Percentiles rank a stretch among this genome's conserved stretches.
Conservation (phyloP, 92 coral and sea anemone species). For the Epizoanthus stellaris region DNA sequence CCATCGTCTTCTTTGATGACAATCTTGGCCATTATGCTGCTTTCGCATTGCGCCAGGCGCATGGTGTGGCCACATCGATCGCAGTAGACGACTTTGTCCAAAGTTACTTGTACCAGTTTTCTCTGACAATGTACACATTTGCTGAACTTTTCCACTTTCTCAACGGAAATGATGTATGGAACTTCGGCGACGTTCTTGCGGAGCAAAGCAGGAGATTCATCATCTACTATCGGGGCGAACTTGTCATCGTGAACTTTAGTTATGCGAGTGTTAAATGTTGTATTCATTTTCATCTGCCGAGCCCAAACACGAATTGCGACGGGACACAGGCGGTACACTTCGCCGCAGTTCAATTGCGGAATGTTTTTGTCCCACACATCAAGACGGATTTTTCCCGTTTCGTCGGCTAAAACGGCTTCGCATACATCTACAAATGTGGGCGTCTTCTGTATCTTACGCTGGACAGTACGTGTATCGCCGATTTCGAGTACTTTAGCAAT, state of each 20-base stretch:
- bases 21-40: too few species aligned
- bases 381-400: conserved; percentile 19
- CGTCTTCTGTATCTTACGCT: too few species aligned
- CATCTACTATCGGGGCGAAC: conserved; percentile 18
- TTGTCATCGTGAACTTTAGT: conserved; percentile 24
- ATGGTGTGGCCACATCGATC: too few species aligned
- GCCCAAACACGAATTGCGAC: conserved; percentile 41
- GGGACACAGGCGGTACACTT: conserved; percentile 48
- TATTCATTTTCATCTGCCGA: conserved; percentile 34
- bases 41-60: too few species aligned
- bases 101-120: too few species aligned
- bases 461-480: too few species aligned
- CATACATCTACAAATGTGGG: neutral
- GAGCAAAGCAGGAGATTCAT: neutral
- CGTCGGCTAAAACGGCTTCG: neutral
- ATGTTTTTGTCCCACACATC: conserved; percentile 35
- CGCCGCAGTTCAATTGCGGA: conserved; percentile 32
- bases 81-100: too few species aligned
- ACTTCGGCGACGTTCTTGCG: conserved; percentile 30
- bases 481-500: too few species aligned
- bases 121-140: too few species aligned
- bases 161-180: conserved; percentile 43
- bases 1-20: too few species aligned
- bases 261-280: conserved; percentile 32
- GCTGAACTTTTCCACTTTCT: neutral